phyloP scores from a whole-genome alignment of 2,888 invertebrate species.

The Morpho deidamia region DNA sequence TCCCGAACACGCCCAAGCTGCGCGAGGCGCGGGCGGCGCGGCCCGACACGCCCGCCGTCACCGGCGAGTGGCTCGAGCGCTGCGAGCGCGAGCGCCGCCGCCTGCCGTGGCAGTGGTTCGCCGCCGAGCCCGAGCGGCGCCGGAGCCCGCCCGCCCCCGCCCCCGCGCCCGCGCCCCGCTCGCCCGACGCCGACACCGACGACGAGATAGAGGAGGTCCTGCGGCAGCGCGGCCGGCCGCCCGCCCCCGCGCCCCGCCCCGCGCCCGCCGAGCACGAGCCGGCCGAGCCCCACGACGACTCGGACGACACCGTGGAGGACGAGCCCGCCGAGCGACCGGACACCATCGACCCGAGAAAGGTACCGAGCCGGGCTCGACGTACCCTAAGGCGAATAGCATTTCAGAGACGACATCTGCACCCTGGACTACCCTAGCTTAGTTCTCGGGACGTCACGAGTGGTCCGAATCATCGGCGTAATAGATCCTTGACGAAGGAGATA shows the following conservation, averaged over 20 bases:
- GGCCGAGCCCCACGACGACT: not conserved
- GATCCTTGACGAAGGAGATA: too few species aligned
- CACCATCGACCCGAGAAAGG: not conserved
- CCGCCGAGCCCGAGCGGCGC: slow-evolving; percentile 58
- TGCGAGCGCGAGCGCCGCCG: slow-evolving; percentile 79
- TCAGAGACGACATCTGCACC: too few species aligned
- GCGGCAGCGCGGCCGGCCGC: slow-evolving; percentile 35
- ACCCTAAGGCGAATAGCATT: too few species aligned
- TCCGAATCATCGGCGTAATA: too few species aligned
- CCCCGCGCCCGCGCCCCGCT: not conserved
- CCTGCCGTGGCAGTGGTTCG: slow-evolving; percentile 82
- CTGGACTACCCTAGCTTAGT: too few species aligned
- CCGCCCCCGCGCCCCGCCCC: not conserved
- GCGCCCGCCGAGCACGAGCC: slow-evolving; percentile 19
- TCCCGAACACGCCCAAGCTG: slow-evolving; percentile 92
- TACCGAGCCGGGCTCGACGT: too few species aligned
- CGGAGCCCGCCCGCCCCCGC: slow-evolving; percentile 38
- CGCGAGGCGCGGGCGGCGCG: slow-evolving; percentile 79
- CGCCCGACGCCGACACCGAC: slow-evolving; percentile 65
- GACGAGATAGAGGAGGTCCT: slow-evolving; percentile 78
- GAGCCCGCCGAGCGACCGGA: slow-evolving; percentile 3
- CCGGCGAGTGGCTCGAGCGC: slow-evolving; percentile 85
- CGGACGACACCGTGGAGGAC: slow-evolving; percentile 12
- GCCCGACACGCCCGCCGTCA: slow-evolving; percentile 79
- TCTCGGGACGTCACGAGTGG: too few species aligned